Base-by-base conservation (phyloP, 2,888 invertebrate genomes). In the Chrysodeixis includens region DNA sequence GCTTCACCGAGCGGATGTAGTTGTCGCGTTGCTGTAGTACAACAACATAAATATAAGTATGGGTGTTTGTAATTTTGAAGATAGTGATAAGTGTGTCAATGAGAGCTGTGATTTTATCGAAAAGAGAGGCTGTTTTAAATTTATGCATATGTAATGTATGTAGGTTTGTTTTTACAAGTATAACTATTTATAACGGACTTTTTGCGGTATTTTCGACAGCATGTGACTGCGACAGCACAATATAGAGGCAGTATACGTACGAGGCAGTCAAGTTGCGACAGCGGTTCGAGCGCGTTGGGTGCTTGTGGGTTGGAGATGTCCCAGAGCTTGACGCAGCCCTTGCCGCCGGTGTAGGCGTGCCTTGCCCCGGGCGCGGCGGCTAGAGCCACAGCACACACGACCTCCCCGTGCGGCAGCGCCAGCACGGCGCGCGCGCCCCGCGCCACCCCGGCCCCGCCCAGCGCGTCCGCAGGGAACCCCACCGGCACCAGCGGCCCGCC, bases 271-370 rank as follows among this genome's bases (percentile, higher is more conserved):
- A 99, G 93, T 89, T 98, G 98, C 49, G 98, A 98, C 7, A 99
- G 96, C 8, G 98, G 98, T 78, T 99, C 99, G 44, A 99, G 92
- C 84, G 98, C 98, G 59, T 97, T 97, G 0, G 97, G 97, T 84
- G 98, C 97, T 1, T 97, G 97, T 0, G 98, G 97, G 85, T 98
- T 98, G 83, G 97, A 97, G 83, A 99, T 98, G 90, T 99, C 99
- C 99, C 99, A 99, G 20, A 99, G 97, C 93, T 99, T 99, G 74
- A 99, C 99, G 91, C 99, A 98, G 30, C 99, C 99, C 93, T 99
- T 99, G 74, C 99, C 99, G 30, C 99, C 99, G 0, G 99, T 99
- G 93, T 99, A 99, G n/a, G 99, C 98, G 91, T 98, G 98, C 82
- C 98, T 96, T 73, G 98, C 97, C 69, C 97, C 97, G 87, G 97